A percentile compares a stretch with the other conserved stretches of the same genome.
phyloP scores from a whole-genome alignment of 2,888 invertebrate genomes.

The Leptinotarsa juncta region DNA sequence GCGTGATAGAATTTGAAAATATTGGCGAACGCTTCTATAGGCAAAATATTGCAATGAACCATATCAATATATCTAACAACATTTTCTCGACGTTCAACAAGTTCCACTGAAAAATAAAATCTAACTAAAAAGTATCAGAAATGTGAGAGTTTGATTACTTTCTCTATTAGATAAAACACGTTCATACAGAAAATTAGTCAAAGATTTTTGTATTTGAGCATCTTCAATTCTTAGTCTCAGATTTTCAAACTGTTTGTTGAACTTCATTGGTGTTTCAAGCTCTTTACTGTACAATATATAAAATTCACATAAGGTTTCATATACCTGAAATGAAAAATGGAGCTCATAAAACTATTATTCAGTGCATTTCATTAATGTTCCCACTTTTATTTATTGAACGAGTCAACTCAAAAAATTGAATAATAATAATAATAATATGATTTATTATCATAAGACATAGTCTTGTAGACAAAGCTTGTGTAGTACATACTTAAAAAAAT shows the following conservation, averaged over 20 bases:
- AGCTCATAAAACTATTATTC: background rate
- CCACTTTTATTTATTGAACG: too few relatives aligned
- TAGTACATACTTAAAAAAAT: too few relatives aligned
- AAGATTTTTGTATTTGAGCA: constrained; percentile 16
- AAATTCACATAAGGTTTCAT: constrained; percentile 25
- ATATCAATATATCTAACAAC: constrained; percentile 32
- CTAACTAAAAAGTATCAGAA: background rate
- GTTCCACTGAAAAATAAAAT: constrained; percentile 27
- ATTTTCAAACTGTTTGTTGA: constrained; percentile 28
- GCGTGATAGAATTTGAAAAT: constrained; percentile 35
- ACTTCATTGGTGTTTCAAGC: constrained; percentile 27
- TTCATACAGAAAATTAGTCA: constrained; percentile 28
- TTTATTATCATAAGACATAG: too few relatives aligned
- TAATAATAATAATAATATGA: too few relatives aligned
- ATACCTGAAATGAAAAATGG: constrained; percentile 26
- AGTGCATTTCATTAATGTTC: too few relatives aligned
- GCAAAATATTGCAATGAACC: constrained; percentile 26
- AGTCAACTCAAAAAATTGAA: too few relatives aligned
- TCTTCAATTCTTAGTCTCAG: constrained; percentile 29
- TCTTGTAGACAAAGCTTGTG: too few relatives aligned
- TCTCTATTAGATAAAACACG: constrained; percentile 25
- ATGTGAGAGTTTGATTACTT: constrained; percentile 22
- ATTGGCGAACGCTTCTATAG: constrained; percentile 21
- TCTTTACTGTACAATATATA: constrained; percentile 30
- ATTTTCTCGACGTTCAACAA: constrained; percentile 20